These are phyloP conservation scores for Uromys caudimaculatus DNA, from an alignment of 2,797 vertebrate genomes.

Conservation along the genomic window DNA sequence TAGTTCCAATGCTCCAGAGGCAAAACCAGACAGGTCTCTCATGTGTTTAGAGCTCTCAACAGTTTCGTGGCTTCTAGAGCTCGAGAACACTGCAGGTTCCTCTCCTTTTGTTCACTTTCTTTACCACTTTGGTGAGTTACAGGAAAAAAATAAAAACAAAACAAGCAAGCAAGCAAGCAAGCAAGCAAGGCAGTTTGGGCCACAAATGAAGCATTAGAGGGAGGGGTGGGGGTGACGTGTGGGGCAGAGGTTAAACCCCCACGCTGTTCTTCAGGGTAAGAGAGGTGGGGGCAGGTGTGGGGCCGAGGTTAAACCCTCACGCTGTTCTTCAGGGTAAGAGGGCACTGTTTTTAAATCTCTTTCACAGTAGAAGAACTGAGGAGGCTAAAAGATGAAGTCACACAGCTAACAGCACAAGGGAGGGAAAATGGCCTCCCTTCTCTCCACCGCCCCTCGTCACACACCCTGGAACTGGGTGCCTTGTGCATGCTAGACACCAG, in stretches of 20 bases:
- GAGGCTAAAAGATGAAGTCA: not conserved
- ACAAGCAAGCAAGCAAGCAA: not conserved
- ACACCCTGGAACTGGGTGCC: not conserved
- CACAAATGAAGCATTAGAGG: not conserved
- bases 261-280: no score
- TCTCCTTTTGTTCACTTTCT: not conserved
- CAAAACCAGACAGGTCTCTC: not conserved
- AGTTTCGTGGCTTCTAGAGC: not conserved
- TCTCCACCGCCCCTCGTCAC: not conserved
- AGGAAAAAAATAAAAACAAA: not conserved
- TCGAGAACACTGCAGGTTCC: not conserved
- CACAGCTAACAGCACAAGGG: not conserved
- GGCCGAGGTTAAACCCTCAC: not conserved
- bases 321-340: not conserved
- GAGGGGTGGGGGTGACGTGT: no score
- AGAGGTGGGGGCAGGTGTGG: no score
- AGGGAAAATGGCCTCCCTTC: not conserved
- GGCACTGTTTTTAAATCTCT: slow-evolving; percentile 15
- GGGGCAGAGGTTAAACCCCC: no score
- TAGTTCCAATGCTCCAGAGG: not conserved
- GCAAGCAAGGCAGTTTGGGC: not conserved
- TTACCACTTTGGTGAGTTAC: not conserved
- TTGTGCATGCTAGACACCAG: no score
- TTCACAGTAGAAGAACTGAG: slow-evolving; percentile 12
- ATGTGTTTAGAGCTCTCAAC: not conserved